Evolutionary conservation across 2,888 invertebrate species (phyloP), one percentile per base, ranked within the genome.

Genomic region (Oxycera nigricornis): DNA sequence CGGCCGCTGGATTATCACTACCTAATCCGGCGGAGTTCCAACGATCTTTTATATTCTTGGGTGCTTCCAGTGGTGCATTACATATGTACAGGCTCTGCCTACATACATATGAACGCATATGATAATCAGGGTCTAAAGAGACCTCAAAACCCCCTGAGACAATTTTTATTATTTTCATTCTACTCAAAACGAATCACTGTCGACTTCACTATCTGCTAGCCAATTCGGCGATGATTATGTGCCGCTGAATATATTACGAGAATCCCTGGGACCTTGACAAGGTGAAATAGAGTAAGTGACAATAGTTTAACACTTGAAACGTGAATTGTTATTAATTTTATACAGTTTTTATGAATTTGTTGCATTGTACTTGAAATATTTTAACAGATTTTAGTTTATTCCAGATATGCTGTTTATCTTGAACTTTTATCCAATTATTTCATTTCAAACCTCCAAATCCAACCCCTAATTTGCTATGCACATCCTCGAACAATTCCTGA

Each of bases 1-100:
- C n/a, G n/a, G n/a, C n/a, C n/a, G n/a, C n/a, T n/a, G n/a, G n/a
- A n/a, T n/a, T n/a, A n/a, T n/a, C n/a, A n/a, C n/a, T n/a, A n/a
- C n/a, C n/a, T n/a, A n/a, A n/a, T n/a, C n/a, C n/a, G n/a, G n/a
- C n/a, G n/a, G n/a, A n/a, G n/a, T n/a, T n/a, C 50, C 30, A 11
- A 31, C 28, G 30, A 62, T 68, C 68, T 68, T 68, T 46, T 68
- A 68, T 68, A 68, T 26, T 11, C 17, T 68, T 52, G 50, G 14
- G 30, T n/a, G 59, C 7, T 24, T 55, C 17, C 52, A 22, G 22
- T 22, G 24, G 30, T 22, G 59, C 30, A n/a, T 46, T 17, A 46
- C 3, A 7, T 46, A 7, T n/a, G n/a, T n/a, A n/a, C n/a, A n/a
- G n/a, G 46, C 14, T 35, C 35, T 35, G 35, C n/a, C 14, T 46